Conservation (phyloP, 2,888 invertebrate genomes). For the Cybosia mesomella region DNA sequence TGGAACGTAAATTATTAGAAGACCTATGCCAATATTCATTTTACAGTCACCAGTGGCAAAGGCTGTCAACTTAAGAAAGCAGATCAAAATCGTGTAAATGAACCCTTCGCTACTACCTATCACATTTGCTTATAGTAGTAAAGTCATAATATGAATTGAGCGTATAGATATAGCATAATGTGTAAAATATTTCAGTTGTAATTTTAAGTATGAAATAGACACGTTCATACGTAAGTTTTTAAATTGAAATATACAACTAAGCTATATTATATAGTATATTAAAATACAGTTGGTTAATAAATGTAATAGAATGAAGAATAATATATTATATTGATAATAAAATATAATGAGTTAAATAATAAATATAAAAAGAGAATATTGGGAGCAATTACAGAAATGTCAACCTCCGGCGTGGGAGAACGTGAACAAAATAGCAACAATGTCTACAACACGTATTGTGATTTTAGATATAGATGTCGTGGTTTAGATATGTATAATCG, state of each 20-base stretch:
- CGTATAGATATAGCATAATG: not conserved
- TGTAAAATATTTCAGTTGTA: constrained; percentile 21
- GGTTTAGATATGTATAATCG: constrained; percentile 36
- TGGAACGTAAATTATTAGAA: constrained; percentile 16
- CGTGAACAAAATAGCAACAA: constrained; percentile 7
- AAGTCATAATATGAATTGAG: constrained; percentile 3
- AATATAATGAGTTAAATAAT: not conserved
- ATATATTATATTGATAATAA: not conserved
- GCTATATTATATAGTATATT: not conserved
- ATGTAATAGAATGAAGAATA: not conserved
- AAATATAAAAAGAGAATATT: not conserved
- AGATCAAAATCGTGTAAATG: not conserved
- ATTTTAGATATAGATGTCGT: constrained; percentile 42
- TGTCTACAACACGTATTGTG: constrained; percentile 27
- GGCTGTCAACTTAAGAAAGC: not conserved
- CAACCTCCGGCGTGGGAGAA: not conserved
- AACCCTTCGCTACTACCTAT: not conserved
- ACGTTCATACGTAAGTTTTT: constrained; percentile 2
- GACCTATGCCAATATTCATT: constrained; percentile 10
- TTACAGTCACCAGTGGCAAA: constrained; percentile 1
- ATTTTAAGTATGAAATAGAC: constrained; percentile 14
- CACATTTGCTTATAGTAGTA: not conserved
- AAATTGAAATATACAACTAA: constrained; percentile 2
- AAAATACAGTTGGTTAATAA: not conserved
- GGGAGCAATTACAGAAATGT: not conserved